These are phyloP conservation scores for Didymodactylos carnosus DNA, from an alignment of 2,888 invertebrate species.

Conservation along the genomic window DNA sequence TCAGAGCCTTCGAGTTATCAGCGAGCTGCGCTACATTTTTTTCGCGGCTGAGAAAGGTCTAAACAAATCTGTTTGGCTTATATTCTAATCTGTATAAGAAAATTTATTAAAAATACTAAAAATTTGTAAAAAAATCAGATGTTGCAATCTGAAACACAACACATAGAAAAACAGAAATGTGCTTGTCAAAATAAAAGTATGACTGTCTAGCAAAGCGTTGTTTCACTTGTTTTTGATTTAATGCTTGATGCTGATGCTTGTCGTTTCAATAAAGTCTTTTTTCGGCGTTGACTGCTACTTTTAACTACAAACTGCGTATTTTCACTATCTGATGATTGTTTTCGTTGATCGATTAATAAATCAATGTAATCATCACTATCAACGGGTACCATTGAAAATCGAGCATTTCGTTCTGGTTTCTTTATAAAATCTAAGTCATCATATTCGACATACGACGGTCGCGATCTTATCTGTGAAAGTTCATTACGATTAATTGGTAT, in stretches of 20 bases:
- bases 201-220: background rate
- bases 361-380: background rate
- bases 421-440: background rate
- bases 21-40: too few relatives aligned
- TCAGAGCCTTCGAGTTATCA: too few relatives aligned
- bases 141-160: too few relatives aligned
- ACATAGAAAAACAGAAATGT: too few relatives aligned
- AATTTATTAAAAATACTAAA: too few relatives aligned
- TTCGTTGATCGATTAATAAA: background rate
- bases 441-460: background rate
- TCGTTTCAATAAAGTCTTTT: background rate
- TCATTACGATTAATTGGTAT: background rate
- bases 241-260: background rate
- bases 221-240: background rate
- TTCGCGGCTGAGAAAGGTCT: too few relatives aligned
- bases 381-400: background rate
- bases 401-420: background rate
- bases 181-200: too few relatives aligned
- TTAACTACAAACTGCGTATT: too few relatives aligned
- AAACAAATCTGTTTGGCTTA: too few relatives aligned
- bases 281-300: too few relatives aligned
- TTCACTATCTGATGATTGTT: background rate
- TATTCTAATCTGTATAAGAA: too few relatives aligned
- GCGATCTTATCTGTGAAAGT: background rate
- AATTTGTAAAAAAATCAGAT: too few relatives aligned